Percentiles rank a stretch among this genome's conserved stretches.
Conservation (phyloP, 2,797 vertebrate species). For the Uromys caudimaculatus region DNA sequence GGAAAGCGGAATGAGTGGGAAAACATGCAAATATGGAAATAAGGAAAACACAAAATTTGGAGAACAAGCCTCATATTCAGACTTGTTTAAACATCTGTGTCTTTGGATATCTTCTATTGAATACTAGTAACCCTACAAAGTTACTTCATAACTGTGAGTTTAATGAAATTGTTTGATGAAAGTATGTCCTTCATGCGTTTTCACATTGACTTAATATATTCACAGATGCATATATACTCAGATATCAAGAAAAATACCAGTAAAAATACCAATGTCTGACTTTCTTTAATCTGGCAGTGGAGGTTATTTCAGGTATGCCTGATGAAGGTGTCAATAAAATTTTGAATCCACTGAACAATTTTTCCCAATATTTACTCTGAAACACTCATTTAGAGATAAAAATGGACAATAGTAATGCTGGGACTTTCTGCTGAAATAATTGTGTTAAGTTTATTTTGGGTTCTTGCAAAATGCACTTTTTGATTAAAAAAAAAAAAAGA, state of each 20-base stretch:
- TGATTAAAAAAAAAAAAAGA: neutral
- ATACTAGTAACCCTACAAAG: neutral
- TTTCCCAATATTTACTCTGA: neutral
- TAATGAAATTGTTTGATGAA: neutral
- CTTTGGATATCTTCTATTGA: neutral
- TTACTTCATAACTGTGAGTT: neutral
- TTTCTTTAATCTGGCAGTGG: neutral
- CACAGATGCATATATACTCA: neutral
- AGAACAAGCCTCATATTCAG: neutral
- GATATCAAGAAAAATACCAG: neutral
- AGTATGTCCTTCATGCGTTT: neutral
- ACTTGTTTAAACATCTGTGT: neutral
- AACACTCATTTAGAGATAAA: neutral
- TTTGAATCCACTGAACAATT: neutral
- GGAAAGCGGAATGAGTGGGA: rapidly evolving
- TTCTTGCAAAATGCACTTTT: neutral
- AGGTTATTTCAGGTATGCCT: neutral
- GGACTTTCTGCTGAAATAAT: neutral
- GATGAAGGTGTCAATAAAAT: neutral
- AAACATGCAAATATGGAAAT: neutral
- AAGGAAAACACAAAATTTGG: neutral
- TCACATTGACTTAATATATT: neutral
- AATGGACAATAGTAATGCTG: neutral
- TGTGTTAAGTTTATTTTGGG: neutral
- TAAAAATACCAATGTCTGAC: neutral